Base-by-base conservation (phyloP, 1,140 invertebrate species). In the Sinella curviseta region DNA sequence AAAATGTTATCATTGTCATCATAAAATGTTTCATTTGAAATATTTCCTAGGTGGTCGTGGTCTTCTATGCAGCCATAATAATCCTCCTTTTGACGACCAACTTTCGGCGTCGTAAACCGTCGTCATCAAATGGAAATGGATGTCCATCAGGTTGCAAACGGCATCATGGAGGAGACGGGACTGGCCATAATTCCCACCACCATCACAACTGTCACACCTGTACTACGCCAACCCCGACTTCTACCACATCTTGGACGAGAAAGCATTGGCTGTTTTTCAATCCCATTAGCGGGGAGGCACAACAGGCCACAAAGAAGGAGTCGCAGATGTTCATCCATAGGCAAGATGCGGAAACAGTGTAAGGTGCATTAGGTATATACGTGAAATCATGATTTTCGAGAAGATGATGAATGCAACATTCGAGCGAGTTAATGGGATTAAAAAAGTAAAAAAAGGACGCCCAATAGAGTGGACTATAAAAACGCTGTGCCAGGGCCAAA, bases 1-100 rank as follows among this genome's bases (percentile, higher is more conserved):
- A 48, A 48, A 48, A 48, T 48, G 39, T 48, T 4, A 8, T 48
- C 4, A 8, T 4, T 48, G 39, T 4, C 39, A 8, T 48, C 4
- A 17, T 48, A 8, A 17, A 17, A 8, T 48, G 39, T 48, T 48
- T 48, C 4, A n/a, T n/a, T n/a, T n/a, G n/a, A n/a, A n/a, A n/a
- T 76, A 35, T 54, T 67, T 79, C 80, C 14, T 65, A 86, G 86
- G 86, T 86, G 14, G 85, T 86, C 20, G 83, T 86, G 24, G 85
- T 86, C 28, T 86, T 86, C 77, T 86, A 86, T 73, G 85, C 85
- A 20, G 85, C 85, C 17, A 86, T 86, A 65, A 86, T 86, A 48
- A 82, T 86, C 34, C 84, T 86, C 39, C 80, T 86, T 33, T 82
- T 86, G 24, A 85, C 84, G 26, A 86, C 85, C 31, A 86, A 86